Evolutionary conservation across 2,888 invertebrate genomes (phyloP).

Genomic region (Andrena dorsata): DNA sequence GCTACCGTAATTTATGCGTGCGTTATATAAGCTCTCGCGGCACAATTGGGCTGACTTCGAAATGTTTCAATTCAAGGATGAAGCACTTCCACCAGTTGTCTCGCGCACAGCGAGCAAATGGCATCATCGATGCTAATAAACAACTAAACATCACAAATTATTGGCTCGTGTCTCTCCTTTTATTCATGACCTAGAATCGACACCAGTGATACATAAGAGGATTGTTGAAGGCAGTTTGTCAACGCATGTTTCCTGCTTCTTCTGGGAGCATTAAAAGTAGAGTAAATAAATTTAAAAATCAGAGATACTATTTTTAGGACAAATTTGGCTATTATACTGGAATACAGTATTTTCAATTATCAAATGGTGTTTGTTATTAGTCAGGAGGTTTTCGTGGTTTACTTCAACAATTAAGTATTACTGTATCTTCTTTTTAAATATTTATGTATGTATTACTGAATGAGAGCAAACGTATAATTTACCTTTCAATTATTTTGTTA

Average conservation of each 20-base stretch:
- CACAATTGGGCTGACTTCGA: conserved; percentile 16
- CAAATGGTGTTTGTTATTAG: too few relatives aligned
- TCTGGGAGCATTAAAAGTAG: neutral
- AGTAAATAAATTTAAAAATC: neutral
- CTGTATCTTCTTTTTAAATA: too few relatives aligned
- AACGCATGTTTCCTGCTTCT: neutral
- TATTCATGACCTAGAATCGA: conserved; percentile 31
- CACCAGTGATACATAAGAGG: neutral
- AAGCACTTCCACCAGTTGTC: conserved; percentile 23
- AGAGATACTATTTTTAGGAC: neutral
- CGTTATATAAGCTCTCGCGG: conserved; percentile 1
- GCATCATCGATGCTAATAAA: conserved; percentile 51
- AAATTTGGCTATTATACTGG: too few relatives aligned
- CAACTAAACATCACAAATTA: conserved; percentile 27
- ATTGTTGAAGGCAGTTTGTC: neutral
- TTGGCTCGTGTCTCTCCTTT: conserved; percentile 10
- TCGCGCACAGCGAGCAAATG: conserved; percentile 22
- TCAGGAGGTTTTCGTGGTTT: too few relatives aligned
- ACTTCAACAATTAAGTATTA: too few relatives aligned
- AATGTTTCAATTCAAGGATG: conserved; percentile 26
- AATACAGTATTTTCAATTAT: too few relatives aligned
- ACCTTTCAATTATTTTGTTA: too few relatives aligned
- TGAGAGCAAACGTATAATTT: too few relatives aligned
- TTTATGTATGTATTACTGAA: too few relatives aligned
- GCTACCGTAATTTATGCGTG: conserved; percentile 21